Percentiles rank a stretch among this genome's conserved stretches.
Evolutionary conservation across 1,140 invertebrate genomes (phyloP).

Genomic region (Drosophila leontia): DNA sequence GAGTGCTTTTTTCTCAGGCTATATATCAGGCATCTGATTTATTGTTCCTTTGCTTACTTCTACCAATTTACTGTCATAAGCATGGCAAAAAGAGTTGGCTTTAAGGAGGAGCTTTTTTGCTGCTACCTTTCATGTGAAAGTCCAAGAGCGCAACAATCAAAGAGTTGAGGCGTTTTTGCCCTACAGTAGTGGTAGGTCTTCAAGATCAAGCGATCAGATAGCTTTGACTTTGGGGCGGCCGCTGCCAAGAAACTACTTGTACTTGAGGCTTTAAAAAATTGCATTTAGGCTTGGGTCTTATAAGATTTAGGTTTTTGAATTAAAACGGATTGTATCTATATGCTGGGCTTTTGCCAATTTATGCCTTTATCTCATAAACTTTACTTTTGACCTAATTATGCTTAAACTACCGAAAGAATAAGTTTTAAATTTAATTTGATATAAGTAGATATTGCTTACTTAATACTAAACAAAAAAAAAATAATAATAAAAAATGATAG

Average conservation of each 20-base stretch:
- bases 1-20: conserved; percentile 41
- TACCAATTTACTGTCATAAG: conserved; percentile 43
- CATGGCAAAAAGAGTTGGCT: conserved; percentile 25
- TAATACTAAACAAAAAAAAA: no score
- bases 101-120: conserved; percentile 23
- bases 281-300: neutral
- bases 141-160: conserved; percentile 36
- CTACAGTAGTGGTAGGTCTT: conserved; percentile 35
- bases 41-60: conserved; percentile 28
- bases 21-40: conserved; percentile 30
- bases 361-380: neutral
- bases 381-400: neutral
- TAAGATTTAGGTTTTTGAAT: neutral
- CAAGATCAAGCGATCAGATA: conserved; percentile 36
- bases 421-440: no score
- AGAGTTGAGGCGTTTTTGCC: conserved; percentile 24
- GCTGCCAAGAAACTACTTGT: conserved; percentile 5
- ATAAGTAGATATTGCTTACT: no score
- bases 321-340: neutral
- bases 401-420: no score
- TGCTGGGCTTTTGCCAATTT: neutral
- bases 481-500: no score
- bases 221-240: conserved; percentile 7
- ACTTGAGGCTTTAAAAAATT: neutral
- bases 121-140: conserved; percentile 10